Evolutionary conservation across 2,113 vertebrate genomes (phyloP).

Genomic region (Pterocles orientalis): DNA sequence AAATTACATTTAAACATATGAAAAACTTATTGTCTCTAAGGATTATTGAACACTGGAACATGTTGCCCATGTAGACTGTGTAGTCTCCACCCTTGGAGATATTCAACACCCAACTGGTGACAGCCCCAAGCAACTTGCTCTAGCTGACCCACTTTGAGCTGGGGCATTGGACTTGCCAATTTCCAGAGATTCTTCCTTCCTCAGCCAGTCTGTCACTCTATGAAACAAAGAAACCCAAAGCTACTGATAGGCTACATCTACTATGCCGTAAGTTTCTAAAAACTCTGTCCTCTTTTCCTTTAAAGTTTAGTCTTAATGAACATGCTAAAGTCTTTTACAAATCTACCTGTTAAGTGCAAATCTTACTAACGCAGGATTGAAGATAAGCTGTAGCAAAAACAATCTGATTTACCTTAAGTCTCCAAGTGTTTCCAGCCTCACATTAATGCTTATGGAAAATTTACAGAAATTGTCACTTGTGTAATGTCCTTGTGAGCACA

Average conservation of each 20-base stretch:
- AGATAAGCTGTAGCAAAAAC: background rate
- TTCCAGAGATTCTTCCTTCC: background rate
- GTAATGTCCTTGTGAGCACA: background rate
- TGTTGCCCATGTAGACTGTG: background rate
- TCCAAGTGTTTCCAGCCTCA: background rate
- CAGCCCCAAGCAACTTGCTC: background rate
- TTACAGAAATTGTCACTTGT: background rate
- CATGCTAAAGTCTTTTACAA: background rate
- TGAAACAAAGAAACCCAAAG: background rate
- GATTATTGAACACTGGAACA: background rate
- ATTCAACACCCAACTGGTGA: background rate
- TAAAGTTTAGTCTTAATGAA: background rate
- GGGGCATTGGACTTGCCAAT: accelerated
- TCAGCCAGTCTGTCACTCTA: background rate
- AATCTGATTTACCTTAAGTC: background rate
- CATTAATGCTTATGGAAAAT: background rate
- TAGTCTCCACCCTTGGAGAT: background rate
- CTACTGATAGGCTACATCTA: accelerated
- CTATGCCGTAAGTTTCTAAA: background rate
- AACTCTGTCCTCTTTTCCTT: background rate
- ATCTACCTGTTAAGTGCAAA: background rate
- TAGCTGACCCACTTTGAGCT: background rate
- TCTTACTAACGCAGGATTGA: background rate
- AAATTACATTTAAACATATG: background rate
- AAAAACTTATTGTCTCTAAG: background rate